Conservation (phyloP, 2,888 invertebrate genomes). For the Atethmia centrago region DNA sequence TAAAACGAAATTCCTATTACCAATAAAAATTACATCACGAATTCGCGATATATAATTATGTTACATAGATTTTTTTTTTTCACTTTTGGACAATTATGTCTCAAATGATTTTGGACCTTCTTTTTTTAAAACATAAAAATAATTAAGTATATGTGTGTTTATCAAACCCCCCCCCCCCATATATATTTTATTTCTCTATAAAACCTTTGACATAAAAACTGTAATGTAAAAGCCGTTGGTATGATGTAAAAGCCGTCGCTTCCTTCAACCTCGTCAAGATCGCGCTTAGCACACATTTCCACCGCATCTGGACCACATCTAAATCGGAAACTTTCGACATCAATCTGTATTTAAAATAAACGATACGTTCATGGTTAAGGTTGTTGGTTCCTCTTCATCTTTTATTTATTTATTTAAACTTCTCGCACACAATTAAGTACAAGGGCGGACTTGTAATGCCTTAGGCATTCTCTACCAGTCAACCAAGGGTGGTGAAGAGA, state of each 20-base stretch:
- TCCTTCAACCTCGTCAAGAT: constrained; percentile 30
- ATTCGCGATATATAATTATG: not conserved
- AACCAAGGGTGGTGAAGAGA: no score
- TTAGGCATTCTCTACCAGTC: no score
- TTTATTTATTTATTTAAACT: no score
- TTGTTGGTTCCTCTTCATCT: constrained; percentile 5
- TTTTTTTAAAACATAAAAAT: no score
- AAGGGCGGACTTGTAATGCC: no score
- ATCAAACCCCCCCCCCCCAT: not conserved
- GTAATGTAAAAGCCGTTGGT: constrained; percentile 1
- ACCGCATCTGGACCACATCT: constrained; percentile 52
- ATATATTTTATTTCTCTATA: not conserved
- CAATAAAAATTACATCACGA: not conserved
- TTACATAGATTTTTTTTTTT: no score
- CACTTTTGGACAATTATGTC: not conserved
- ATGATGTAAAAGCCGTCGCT: constrained; percentile 15
- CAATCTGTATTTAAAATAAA: constrained; percentile 29
- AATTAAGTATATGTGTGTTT: not conserved
- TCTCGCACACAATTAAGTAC: no score
- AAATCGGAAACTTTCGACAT: constrained; percentile 43
- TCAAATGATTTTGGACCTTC: not conserved
- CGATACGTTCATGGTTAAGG: constrained; percentile 49
- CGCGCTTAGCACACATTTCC: constrained; percentile 39
- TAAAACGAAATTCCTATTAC: not conserved
- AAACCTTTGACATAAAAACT: constrained; percentile 11